A percentile compares a stretch with the other conserved stretches of the same genome.
Evolutionary conservation across 1,140 invertebrate species (phyloP).

Genomic region (Drosophila pseudoobscura): DNA sequence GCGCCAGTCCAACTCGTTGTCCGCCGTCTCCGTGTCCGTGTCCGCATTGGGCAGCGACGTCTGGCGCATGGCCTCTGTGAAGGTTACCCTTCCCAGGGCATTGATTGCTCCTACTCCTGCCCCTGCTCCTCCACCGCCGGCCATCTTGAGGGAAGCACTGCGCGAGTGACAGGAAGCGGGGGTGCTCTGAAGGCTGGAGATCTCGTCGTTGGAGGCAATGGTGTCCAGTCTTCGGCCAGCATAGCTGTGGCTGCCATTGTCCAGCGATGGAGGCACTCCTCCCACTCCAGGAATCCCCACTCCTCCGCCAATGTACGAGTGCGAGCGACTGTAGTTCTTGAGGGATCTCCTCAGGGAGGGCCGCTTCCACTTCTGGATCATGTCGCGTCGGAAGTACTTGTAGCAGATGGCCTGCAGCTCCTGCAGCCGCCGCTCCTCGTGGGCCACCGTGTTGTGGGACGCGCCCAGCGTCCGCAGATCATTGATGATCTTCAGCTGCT

Average conservation of each 20-base stretch:
- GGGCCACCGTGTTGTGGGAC: conserved; percentile 94
- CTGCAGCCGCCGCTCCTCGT: conserved; percentile 94
- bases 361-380: conserved; percentile 82
- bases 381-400: conserved; percentile 90
- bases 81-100: conserved; percentile 67
- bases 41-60: conserved; percentile 89
- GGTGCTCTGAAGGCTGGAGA: conserved; percentile 87
- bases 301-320: conserved; percentile 73
- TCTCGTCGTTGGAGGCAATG: conserved; percentile 80
- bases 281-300: conserved; percentile 18
- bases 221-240: conserved; percentile 69
- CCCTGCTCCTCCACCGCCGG: conserved; percentile 17
- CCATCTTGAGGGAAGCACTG: conserved; percentile 88
- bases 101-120: conserved; percentile 5
- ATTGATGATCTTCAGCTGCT: conserved; percentile 97
- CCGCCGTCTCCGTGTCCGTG: conserved; percentile 87
- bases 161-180: conserved; percentile 88
- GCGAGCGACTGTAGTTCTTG: conserved; percentile 74
- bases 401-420: conserved; percentile 96
- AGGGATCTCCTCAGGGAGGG: conserved; percentile 74
- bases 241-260: conserved; percentile 64
- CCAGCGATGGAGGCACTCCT: conserved; percentile 51
- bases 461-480: conserved; percentile 95
- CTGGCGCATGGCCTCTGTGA: conserved; percentile 84
- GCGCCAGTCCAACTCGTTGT: conserved; percentile 86